Evolutionary conservation across 2,797 vertebrate species (phyloP).

Genomic region (Betta splendens): DNA sequence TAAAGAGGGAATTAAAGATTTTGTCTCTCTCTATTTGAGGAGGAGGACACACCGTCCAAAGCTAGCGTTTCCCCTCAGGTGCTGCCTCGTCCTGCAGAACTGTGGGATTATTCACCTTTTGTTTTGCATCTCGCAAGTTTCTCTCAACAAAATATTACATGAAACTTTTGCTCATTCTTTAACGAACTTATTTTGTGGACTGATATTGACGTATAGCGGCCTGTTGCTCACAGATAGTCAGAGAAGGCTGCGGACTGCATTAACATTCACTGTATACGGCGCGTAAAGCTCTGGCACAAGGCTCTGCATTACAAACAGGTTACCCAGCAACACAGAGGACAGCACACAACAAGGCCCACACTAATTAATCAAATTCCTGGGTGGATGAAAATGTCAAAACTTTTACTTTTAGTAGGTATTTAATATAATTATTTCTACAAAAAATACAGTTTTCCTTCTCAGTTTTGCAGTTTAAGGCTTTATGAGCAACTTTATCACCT

Average conservation of each 20-base stretch:
- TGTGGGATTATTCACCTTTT: too few relatives aligned
- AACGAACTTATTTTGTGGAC: constrained; percentile 6
- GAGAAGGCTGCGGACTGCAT: constrained; percentile 20
- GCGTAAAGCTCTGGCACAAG: constrained; percentile 16
- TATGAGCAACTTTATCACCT: too few relatives aligned
- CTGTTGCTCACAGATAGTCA: constrained; percentile 36
- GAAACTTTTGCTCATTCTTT: too few relatives aligned
- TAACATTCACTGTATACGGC: constrained; percentile 52
- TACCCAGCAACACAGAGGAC: constrained; percentile 33
- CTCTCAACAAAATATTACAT: too few relatives aligned
- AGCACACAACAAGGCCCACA: constrained; percentile 2
- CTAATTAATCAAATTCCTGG: background rate
- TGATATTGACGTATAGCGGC: constrained; percentile 36
- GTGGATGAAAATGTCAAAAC: background rate
- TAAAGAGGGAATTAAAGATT: constrained; percentile 2
- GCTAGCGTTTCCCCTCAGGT: constrained; percentile 9
- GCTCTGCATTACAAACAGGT: constrained; percentile 44
- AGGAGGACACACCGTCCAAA: background rate
- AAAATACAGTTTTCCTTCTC: too few relatives aligned
- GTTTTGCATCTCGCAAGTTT: too few relatives aligned
- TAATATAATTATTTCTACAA: too few relatives aligned
- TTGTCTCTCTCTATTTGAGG: background rate
- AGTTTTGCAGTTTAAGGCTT: too few relatives aligned
- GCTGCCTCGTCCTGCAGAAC: background rate
- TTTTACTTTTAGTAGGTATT: background rate